phyloP scores from a whole-genome alignment of 1,140 invertebrate genomes.

The Drosophila ironensis region DNA sequence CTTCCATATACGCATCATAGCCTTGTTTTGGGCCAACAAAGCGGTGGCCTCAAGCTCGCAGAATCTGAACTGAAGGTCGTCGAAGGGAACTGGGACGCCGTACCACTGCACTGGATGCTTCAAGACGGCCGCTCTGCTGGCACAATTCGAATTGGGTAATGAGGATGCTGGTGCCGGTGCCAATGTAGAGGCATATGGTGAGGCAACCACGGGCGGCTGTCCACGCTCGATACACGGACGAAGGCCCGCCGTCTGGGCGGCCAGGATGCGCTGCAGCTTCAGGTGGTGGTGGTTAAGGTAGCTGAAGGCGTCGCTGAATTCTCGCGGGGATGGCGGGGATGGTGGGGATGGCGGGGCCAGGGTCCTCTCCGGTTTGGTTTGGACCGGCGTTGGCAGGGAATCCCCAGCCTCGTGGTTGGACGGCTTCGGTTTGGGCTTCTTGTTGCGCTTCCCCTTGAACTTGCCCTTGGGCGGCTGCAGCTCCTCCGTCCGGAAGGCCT shows the following conservation, averaged over 20 bases:
- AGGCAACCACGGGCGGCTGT: too few species aligned
- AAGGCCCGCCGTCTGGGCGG: constrained; percentile 3
- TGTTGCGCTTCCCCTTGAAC: background rate
- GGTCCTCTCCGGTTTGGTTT: too few species aligned
- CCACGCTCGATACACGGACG: background rate
- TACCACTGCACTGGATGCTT: constrained; percentile 15
- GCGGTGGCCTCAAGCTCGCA: constrained; percentile 41
- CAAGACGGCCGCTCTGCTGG: background rate
- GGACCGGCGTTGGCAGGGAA: too few species aligned
- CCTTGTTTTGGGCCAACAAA: constrained; percentile 48
- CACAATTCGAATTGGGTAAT: background rate
- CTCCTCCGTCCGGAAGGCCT: background rate
- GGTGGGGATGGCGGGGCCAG: too few species aligned
- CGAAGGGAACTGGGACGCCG: constrained; percentile 9
- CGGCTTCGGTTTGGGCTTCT: background rate
- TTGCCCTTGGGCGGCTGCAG: background rate
- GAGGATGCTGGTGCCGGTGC: background rate
- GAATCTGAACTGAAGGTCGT: constrained; percentile 36
- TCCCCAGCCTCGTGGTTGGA: background rate
- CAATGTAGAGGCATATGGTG: background rate
- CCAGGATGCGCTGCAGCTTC: constrained; percentile 29
- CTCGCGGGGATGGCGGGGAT: too few species aligned
- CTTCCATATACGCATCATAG: constrained; percentile 49
- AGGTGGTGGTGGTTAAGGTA: constrained; percentile 43
- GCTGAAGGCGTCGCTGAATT: constrained; percentile 9